Conservation (phyloP, 2,888 invertebrate species). For the Synanthedon myopaeformis region DNA sequence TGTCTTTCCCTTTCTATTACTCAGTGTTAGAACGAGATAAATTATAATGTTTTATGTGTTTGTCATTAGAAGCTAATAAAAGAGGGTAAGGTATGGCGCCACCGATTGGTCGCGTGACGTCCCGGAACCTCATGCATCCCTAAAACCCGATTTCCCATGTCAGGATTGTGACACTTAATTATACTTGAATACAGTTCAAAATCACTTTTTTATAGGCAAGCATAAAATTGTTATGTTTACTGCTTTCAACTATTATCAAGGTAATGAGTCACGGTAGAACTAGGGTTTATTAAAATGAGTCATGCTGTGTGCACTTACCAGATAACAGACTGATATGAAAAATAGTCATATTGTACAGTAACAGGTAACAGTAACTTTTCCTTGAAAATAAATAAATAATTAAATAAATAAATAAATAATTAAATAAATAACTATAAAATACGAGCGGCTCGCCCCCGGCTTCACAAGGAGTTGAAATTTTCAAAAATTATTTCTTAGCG, state of each 20-base stretch:
- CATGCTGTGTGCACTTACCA: slow-evolving; percentile 12
- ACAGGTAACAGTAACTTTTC: too few relatives aligned
- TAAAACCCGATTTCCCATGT: neutral
- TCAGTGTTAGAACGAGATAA: neutral
- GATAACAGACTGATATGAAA: too few relatives aligned
- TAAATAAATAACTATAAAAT: too few relatives aligned
- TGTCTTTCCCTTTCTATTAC: neutral
- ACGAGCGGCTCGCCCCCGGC: too few relatives aligned
- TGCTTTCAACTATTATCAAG: slow-evolving; percentile 39
- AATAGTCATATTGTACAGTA: too few relatives aligned
- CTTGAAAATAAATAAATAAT: too few relatives aligned
- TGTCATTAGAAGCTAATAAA: slow-evolving; percentile 28
- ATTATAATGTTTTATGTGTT: slow-evolving; percentile 41
- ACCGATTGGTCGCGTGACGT: slow-evolving; percentile 43
- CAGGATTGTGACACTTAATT: neutral
- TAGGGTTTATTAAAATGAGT: slow-evolving; percentile 46
- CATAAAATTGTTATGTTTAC: neutral
- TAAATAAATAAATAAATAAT: too few relatives aligned
- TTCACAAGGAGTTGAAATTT: too few relatives aligned
- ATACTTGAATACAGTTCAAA: neutral
- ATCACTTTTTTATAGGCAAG: neutral
- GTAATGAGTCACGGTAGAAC: slow-evolving; percentile 56
- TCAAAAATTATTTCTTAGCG: too few relatives aligned
- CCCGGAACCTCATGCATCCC: slow-evolving; percentile 12
- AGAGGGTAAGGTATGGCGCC: slow-evolving; percentile 41